These are phyloP conservation scores for Nomada fabriciana DNA, from an alignment of 2,888 invertebrate species.

Conservation along the genomic window DNA sequence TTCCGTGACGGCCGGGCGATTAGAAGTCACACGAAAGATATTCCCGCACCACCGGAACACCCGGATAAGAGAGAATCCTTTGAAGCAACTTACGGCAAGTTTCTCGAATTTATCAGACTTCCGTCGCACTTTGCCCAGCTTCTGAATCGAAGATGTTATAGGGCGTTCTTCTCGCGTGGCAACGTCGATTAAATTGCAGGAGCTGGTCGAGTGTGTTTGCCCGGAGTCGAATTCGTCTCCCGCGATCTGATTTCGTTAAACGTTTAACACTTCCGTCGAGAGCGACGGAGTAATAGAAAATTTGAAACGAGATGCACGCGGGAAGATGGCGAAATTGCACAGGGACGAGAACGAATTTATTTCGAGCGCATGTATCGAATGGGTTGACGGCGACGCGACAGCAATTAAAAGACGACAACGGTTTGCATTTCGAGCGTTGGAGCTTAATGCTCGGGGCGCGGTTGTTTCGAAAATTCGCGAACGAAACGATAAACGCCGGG, in stretches of 20 bases:
- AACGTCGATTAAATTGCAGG: conserved; percentile 37
- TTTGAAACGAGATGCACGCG: no score
- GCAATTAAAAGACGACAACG: background rate
- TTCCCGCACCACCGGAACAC: conserved; percentile 42
- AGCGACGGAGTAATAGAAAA: background rate
- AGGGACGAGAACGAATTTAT: background rate
- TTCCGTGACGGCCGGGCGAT: background rate
- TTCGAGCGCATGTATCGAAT: background rate
- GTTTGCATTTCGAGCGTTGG: background rate
- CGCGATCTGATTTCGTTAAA: background rate
- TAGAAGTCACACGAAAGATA: conserved; percentile 8
- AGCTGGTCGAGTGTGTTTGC: conserved; percentile 2
- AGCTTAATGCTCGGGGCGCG: conserved; percentile 4
- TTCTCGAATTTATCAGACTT: conserved; percentile 48
- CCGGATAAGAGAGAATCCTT: conserved; percentile 22
- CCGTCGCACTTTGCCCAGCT: conserved; percentile 28
- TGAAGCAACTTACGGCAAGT: conserved; percentile 39
- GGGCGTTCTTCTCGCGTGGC: conserved; percentile 14
- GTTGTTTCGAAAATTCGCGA: conserved; percentile 17
- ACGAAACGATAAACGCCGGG: conserved; percentile 32
- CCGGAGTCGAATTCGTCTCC: conserved; percentile 1
- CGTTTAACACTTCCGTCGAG: no score
- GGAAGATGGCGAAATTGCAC: background rate
- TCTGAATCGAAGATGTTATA: background rate
- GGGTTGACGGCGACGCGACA: background rate